phyloP scores from a whole-genome alignment of 2,797 vertebrate species.

The Oreochromis grahami region DNA sequence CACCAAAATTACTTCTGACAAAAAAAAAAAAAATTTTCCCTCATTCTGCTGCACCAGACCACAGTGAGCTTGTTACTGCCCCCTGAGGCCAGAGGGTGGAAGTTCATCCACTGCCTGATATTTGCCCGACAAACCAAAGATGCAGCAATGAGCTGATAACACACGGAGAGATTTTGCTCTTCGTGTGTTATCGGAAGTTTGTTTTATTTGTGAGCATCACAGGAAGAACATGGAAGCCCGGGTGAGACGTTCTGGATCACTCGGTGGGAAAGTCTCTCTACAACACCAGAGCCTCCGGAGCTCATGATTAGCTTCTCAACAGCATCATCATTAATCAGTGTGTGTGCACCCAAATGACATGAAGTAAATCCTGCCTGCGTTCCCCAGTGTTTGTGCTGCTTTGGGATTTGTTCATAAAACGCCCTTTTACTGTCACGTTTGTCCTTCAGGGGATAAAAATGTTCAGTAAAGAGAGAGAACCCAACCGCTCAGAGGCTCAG shows the following conservation, averaged over 20 bases:
- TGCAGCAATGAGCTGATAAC: fast-evolving
- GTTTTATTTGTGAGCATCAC: not conserved
- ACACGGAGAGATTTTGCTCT: not conserved
- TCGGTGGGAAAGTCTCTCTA: not conserved
- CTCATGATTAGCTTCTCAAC: not conserved
- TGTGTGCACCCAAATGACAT: not conserved
- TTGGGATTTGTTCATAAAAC: not conserved
- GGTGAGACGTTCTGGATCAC: not conserved
- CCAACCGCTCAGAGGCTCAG: not conserved
- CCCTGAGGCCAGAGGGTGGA: not conserved
- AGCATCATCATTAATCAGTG: not conserved
- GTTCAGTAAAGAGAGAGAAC: not conserved
- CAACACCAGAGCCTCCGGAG: not conserved
- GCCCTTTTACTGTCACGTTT: not conserved
- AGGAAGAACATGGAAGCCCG: not conserved
- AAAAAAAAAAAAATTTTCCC: no score
- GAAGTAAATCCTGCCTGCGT: not conserved
- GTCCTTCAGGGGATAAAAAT: not conserved
- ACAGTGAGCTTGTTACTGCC: not conserved
- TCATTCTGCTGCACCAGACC: no score
- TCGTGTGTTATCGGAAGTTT: not conserved
- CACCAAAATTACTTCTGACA: not conserved
- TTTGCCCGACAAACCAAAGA: not conserved
- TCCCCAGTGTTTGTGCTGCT: not conserved
- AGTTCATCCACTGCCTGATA: not conserved